These are phyloP conservation scores for Heteromurus nitidus DNA, from an alignment of 2,888 invertebrate genomes.

Conservation along the genomic window DNA sequence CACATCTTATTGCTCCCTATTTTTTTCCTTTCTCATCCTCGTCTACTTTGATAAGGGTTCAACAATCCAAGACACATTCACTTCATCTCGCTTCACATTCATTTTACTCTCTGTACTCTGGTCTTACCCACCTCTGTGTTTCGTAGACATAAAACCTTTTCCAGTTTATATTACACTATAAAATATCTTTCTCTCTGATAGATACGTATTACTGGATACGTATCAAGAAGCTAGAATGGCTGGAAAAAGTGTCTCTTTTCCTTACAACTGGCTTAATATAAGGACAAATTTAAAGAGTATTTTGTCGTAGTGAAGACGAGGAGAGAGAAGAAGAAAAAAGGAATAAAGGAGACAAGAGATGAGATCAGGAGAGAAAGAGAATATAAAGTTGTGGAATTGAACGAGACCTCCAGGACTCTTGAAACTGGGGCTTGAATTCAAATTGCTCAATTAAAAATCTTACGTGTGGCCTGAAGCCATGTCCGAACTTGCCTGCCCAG, in stretches of 20 bases:
- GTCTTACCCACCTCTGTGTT: neutral
- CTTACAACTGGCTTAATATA: constrained; percentile 27
- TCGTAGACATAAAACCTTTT: no score
- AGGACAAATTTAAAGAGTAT: constrained; percentile 58
- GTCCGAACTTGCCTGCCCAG: constrained; percentile 72
- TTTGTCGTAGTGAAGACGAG: constrained; percentile 49
- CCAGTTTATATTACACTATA: no score
- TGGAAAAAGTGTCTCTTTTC: constrained; percentile 19
- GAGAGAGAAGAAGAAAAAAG: constrained; percentile 59
- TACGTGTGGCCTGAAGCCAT: constrained; percentile 73
- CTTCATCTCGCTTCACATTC: constrained; percentile 18
- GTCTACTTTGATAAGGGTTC: constrained; percentile 29
- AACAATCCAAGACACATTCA: constrained; percentile 23
- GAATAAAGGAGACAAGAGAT: constrained; percentile 53
- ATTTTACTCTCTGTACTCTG: constrained; percentile 19
- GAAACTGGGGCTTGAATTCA: constrained; percentile 72
- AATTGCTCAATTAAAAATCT: constrained; percentile 74
- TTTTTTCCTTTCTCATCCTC: constrained; percentile 26
- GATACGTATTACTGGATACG: no score
- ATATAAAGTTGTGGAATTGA: constrained; percentile 58
- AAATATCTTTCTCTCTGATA: no score
- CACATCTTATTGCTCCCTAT: constrained; percentile 13
- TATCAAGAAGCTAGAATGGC: no score
- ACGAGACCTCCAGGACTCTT: constrained; percentile 72
- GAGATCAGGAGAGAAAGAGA: constrained; percentile 36